Evolutionary conservation across 2,113 vertebrate genomes (phyloP), one percentile per base, ranked within the genome.

Genomic region (Rhegmatorhina hoffmannsi): DNA sequence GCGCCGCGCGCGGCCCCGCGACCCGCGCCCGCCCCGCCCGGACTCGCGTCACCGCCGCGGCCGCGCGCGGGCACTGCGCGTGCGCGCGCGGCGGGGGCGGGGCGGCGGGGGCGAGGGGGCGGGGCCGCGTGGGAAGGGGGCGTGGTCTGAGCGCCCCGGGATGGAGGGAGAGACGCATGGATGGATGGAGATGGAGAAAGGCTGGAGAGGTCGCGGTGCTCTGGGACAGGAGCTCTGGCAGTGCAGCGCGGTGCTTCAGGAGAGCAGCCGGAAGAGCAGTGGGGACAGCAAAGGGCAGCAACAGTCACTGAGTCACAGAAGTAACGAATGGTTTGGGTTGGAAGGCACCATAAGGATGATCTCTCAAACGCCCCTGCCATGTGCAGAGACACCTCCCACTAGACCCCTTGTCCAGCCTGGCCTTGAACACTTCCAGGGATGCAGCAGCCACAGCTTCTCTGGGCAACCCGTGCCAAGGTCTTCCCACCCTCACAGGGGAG

Each of bases 131-230:
- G 38, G 38, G 38, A 38, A 38, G 38, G 38, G 38, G 40, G 40
- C 40, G 40, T 40, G 40, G 40, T 40, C 40, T 40, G 40, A 40
- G 40, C 40, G 40, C 11, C 11, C 40, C 11, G 4, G 28, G n/a
- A 4, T 6, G 26, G 62, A 17, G 2, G 17, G 40, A 21, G 1
- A 13, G 40, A 6, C 3, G 36, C 17, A 7, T 5, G 17, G 17
- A 4, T 1, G 7, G 18, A 3, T 1, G 5, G 17, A 17, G 16
- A 28, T 3, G 8, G 2, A 19, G 2, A 3, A 6, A 29, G 3
- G 34, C 38, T 10, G 38, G 62, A 17, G 2, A 7, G 20, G 6
- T 1, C 19, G 3, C 2, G 3, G 16, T 3, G 3, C 29, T 1
- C 12, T 33, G 53, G 1, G 2, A 7, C 26, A 24, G 20, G 33